Conservation (phyloP, 64 coral and sea anemone species). For the Montipora capricornis region DNA sequence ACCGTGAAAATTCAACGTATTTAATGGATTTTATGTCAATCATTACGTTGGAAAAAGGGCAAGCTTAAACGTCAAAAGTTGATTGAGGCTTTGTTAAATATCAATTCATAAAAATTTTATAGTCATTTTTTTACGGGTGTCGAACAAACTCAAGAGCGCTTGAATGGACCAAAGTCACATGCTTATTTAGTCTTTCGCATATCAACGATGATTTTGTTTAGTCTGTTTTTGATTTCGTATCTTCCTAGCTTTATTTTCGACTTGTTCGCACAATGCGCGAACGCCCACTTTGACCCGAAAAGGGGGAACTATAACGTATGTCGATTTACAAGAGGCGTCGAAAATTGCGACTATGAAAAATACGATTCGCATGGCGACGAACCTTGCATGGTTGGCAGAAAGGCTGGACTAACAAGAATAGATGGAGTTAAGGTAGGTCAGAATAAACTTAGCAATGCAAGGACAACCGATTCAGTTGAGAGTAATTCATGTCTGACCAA, state of each 20-base stretch:
- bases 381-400: constrained; percentile 66
- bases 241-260: not conserved
- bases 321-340: constrained; percentile 1
- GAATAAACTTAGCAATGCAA: not conserved
- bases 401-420: constrained; percentile 53
- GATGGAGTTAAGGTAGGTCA: constrained; percentile 57
- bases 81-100: not conserved
- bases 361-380: constrained; percentile 46
- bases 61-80: not conserved
- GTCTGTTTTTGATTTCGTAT: not conserved
- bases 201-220: constrained; percentile 30
- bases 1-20: not conserved
- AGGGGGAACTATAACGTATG: not conserved
- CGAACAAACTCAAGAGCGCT: not conserved
- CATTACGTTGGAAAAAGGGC: too few species aligned
- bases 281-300: not conserved
- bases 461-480: not conserved
- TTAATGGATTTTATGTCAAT: too few species aligned
- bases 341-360: constrained; percentile 14
- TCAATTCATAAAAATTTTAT: constrained; percentile 22
- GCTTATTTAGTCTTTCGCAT: not conserved
- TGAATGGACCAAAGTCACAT: not conserved
- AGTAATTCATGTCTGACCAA: too few species aligned
- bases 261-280: not conserved
- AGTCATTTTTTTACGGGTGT: not conserved